Conservation (phyloP, 2,113 vertebrate species). For the Grammomys dolichurus region DNA sequence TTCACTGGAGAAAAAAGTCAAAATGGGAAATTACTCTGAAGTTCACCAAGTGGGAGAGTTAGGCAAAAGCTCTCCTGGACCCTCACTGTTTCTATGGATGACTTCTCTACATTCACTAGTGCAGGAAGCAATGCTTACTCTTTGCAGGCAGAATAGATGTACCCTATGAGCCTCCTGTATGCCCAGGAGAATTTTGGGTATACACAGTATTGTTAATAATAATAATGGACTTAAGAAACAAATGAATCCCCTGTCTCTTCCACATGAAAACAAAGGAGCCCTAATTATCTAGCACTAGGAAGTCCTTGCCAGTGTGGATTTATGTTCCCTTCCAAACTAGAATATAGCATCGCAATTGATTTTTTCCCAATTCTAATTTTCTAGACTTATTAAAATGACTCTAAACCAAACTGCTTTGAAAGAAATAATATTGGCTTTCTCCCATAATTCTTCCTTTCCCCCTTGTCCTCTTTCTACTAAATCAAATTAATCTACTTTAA, state of each 20-base stretch:
- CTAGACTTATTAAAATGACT: conserved; percentile 80
- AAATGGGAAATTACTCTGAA: not conserved
- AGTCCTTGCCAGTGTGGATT: conserved; percentile 74
- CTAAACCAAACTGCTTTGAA: conserved; percentile 79
- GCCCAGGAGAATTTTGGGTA: conserved; percentile 54
- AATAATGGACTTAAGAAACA: conserved; percentile 76
- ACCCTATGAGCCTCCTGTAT: not conserved
- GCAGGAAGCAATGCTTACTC: not conserved
- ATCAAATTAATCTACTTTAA: conserved; percentile 74
- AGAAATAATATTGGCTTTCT: conserved; percentile 80
- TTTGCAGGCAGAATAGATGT: not conserved
- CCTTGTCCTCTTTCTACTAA: conserved; percentile 63
- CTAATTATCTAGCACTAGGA: conserved; percentile 79
- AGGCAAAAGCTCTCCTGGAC: not conserved
- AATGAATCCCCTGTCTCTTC: conserved; percentile 62
- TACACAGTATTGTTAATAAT: conserved; percentile 71
- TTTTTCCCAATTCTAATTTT: conserved; percentile 82
- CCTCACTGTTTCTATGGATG: rapidly evolving
- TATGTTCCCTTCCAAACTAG: conserved; percentile 76
- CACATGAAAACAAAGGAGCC: conserved; percentile 62
- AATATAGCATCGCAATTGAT: conserved; percentile 80
- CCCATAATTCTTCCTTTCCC: conserved; percentile 74
- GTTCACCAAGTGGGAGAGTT: not conserved
- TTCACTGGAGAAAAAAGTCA: not conserved
- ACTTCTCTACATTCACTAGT: not conserved